Evolutionary conservation across 2,113 vertebrate species (phyloP).

Genomic region (Sigmodon hispidus): DNA sequence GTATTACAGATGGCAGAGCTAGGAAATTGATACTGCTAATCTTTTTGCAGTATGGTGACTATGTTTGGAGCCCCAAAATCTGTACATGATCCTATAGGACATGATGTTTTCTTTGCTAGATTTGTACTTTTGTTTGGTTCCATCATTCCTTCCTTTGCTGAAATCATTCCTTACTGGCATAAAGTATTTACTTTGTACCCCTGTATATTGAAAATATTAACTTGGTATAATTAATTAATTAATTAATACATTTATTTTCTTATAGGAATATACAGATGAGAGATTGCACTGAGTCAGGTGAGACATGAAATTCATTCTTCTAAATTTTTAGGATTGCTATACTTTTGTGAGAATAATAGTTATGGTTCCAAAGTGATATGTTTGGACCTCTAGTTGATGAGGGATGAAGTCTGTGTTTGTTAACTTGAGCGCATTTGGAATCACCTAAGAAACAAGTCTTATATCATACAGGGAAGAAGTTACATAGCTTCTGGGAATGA

Average conservation of each 20-base stretch:
- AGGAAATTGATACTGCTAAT: fast-evolving
- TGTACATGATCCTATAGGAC: background rate
- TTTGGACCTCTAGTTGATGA: too few species aligned
- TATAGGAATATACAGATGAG: too few species aligned
- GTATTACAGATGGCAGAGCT: background rate
- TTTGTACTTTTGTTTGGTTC: background rate
- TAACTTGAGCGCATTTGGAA: background rate
- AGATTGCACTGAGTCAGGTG: background rate
- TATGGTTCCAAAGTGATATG: background rate
- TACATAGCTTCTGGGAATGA: background rate
- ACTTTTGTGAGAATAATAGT: too few species aligned
- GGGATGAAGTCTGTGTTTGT: background rate
- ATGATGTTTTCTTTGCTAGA: background rate
- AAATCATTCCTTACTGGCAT: too few species aligned
- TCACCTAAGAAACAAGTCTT: background rate
- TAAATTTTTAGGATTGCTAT: background rate
- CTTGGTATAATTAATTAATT: background rate
- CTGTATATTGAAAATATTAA: background rate
- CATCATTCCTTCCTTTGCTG: background rate
- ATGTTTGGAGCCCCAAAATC: too few species aligned
- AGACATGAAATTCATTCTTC: background rate
- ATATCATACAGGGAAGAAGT: too few species aligned
- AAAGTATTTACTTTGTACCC: background rate
- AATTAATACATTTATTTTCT: background rate
- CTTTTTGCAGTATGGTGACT: background rate